Percentiles rank a stretch among this genome's conserved stretches.
phyloP scores from a whole-genome alignment of 1,140 invertebrate species.

The Artemia franciscana region DNA sequence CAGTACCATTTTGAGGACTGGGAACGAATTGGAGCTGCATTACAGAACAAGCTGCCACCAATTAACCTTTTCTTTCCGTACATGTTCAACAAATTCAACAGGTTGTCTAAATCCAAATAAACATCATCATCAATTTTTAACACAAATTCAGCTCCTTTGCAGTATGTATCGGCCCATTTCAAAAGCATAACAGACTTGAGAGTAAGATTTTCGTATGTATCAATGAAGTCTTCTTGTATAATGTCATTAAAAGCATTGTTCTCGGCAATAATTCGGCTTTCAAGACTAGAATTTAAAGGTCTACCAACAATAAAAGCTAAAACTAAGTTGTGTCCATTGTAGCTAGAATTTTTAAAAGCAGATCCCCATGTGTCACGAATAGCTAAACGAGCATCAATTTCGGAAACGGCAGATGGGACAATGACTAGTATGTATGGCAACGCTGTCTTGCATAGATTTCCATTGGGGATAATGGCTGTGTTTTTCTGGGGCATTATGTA shows the following conservation, averaged over 20 bases:
- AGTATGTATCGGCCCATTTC: constrained; percentile 32
- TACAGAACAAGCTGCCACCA: constrained; percentile 45
- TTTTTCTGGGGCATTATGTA: constrained; percentile 43
- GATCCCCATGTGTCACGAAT: constrained; percentile 62
- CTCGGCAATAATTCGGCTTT: constrained; percentile 31
- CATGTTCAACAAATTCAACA: constrained; percentile 9
- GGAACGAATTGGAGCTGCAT: constrained; percentile 41
- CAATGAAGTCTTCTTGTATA: constrained; percentile 68
- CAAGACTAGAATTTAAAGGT: constrained; percentile 26
- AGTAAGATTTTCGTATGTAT: constrained; percentile 79
- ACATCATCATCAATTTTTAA: constrained; percentile 30
- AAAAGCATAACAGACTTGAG: constrained; percentile 64
- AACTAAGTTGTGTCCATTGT: constrained; percentile 12
- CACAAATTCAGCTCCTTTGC: constrained; percentile 17
- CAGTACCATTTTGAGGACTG: constrained; percentile 47
- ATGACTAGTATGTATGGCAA: constrained; percentile 36
- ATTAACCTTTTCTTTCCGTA: constrained; percentile 21
- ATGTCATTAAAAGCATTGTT: constrained; percentile 44
- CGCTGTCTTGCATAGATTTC: constrained; percentile 12
- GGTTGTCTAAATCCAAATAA: constrained; percentile 22
- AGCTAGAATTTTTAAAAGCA: not conserved
- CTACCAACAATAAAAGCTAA: constrained; percentile 31
- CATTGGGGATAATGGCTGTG: constrained; percentile 32
- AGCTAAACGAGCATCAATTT: constrained; percentile 35
- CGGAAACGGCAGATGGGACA: constrained; percentile 40